A percentile compares a stretch with the other conserved stretches of the same genome.
Conservation (phyloP, 1,140 invertebrate species). For the Anastatus disparis region DNA sequence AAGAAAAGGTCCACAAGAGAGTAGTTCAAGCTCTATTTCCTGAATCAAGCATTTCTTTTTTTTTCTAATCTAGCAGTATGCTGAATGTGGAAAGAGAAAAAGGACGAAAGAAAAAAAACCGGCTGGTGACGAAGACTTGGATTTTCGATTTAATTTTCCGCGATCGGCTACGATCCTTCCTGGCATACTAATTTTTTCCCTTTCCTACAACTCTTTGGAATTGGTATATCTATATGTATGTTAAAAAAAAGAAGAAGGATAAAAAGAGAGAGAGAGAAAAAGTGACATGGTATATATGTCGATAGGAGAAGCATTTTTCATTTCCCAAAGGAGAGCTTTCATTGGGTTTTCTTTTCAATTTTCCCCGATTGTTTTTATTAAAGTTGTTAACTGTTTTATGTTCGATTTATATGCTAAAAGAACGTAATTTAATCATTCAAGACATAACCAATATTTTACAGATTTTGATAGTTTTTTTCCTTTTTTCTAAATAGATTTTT, state of each 20-base stretch:
- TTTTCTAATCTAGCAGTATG: not conserved
- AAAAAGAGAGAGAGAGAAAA: not conserved
- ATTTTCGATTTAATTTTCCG: slow-evolving; percentile 30
- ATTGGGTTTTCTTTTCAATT: slow-evolving; percentile 21
- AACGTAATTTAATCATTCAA: not conserved
- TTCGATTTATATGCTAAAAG: not conserved
- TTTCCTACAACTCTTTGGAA: not conserved
- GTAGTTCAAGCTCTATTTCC: not conserved
- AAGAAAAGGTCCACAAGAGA: not conserved
- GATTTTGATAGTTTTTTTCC: no score
- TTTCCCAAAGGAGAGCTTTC: slow-evolving; percentile 18
- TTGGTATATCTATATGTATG: not conserved
- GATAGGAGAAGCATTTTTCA: not conserved
- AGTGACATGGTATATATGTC: not conserved
- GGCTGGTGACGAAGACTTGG: not conserved
- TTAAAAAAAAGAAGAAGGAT: not conserved
- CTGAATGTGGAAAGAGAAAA: no score
- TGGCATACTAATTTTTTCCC: slow-evolving; percentile 28
- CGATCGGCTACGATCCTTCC: not conserved
- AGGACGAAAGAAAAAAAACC: no score
- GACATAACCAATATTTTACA: no score
- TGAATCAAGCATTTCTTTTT: not conserved
- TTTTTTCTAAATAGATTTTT: no score
- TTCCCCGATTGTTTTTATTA: slow-evolving; percentile 8
- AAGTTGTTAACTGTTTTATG: slow-evolving; percentile 9